phyloP scores from a whole-genome alignment of 2,113 vertebrate genomes.

The Eublepharis macularius region DNA sequence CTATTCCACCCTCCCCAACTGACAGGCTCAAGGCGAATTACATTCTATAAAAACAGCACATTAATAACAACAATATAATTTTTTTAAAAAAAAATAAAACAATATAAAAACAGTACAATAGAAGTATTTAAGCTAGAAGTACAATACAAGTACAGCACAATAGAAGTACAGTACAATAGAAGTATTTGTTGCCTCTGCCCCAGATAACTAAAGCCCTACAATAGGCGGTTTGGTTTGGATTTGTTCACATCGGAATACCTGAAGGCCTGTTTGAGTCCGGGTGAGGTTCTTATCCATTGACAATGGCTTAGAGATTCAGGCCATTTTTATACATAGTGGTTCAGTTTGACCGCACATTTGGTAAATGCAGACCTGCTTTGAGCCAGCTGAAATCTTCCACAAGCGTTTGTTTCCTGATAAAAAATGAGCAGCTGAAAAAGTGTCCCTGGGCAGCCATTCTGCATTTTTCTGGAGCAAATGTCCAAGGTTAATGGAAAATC shows the following conservation, averaged over 20 bases:
- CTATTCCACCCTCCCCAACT: too few relatives aligned
- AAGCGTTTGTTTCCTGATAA: background rate
- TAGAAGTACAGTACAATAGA: too few relatives aligned
- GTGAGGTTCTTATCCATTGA: background rate
- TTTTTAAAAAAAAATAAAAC: too few relatives aligned
- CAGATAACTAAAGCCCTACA: background rate
- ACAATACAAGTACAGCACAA: too few relatives aligned
- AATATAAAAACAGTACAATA: too few relatives aligned
- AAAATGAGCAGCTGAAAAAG: background rate
- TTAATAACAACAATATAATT: too few relatives aligned
- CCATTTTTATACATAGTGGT: background rate
- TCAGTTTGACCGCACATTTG: background rate
- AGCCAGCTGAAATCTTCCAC: background rate
- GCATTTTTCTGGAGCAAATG: background rate
- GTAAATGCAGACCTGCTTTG: background rate
- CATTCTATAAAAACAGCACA: too few relatives aligned
- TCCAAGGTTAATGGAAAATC: conserved; percentile 5
- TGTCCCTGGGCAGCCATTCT: conserved; percentile 1
- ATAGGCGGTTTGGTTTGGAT: background rate
- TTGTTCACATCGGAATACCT: background rate
- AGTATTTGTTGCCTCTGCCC: background rate
- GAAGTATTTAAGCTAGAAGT: too few relatives aligned
- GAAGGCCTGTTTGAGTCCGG: too few relatives aligned
- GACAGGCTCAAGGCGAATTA: too few relatives aligned
- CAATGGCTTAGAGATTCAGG: background rate